Evolutionary conservation across 2,113 vertebrate genomes (phyloP), one percentile per base, ranked within the genome.

Genomic region (Speoplatyrhinus poulsoni): DNA sequence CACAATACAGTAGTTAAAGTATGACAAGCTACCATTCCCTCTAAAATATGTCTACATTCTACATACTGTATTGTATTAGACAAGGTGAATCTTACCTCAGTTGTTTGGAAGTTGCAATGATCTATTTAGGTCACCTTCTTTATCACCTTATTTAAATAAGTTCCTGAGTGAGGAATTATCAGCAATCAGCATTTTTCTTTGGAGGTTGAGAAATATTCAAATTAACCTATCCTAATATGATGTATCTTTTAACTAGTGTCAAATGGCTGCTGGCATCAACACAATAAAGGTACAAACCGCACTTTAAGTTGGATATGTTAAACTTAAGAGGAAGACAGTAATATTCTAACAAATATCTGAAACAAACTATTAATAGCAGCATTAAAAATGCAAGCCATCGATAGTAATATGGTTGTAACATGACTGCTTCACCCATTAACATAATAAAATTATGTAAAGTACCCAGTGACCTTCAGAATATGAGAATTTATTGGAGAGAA

Each of bases 141-240:
- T 13, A 13, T 50, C 47, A 68, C 26, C 60, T 33, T 62, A 36
- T 15, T 52, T 52, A 52, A 11, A 52, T 52, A 26, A 26, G 49
- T 52, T 52, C 49, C 49, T 52, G 49, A 11, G 13, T 52, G 11
- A 52, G 11, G 13, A 52, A 52, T 52, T 9, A n/a, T n/a, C n/a
- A n/a, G n/a, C n/a, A n/a, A n/a, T 71, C 61, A 64, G 54, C 62
- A 49, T 46, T 16, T 47, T 65, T 60, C n/a, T 48, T 46, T 12
- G 9, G 5, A 26, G 46, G 62, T 57, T 49, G 53, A 49, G n/a
- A 56, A 67, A 50, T 10, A 61, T 46, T 47, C 16, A 3, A 48
- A 3, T 56, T 17, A 46, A n/a, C 41, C 48, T 56, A 60, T 54
- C 13, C 0, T 52, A 12, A 15, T 72, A 46, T n/a, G 32, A 3